phyloP scores from a whole-genome alignment of 1,140 invertebrate genomes.

The Pachypeltis micranthus region DNA sequence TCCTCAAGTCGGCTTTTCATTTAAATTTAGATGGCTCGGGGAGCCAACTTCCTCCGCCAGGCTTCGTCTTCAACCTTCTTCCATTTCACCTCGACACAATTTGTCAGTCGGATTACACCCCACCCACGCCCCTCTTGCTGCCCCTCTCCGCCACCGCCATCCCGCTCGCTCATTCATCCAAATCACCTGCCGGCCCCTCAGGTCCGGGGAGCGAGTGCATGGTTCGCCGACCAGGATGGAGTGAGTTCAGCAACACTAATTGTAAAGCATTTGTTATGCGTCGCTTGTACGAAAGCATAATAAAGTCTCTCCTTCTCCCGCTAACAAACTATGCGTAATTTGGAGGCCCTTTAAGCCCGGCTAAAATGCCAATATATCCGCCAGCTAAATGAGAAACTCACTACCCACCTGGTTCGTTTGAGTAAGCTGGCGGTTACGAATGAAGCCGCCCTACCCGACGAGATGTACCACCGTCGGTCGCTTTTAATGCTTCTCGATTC shows the following conservation, averaged over 20 bases:
- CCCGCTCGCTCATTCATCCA: too few relatives aligned
- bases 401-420: too few relatives aligned
- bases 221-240: not conserved
- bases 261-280: not conserved
- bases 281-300: not conserved
- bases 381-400: too few relatives aligned
- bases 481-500: too few relatives aligned
- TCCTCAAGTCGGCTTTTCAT: not conserved
- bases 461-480: too few relatives aligned
- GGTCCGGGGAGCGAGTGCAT: not conserved
- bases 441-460: too few relatives aligned
- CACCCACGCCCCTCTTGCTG: conserved; percentile 3
- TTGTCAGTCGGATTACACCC: not conserved
- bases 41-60: not conserved
- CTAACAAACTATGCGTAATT: not conserved
- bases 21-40: not conserved
- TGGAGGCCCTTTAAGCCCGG: not conserved
- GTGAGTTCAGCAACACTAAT: not conserved
- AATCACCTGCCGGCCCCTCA: not conserved
- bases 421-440: too few relatives aligned
- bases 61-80: not conserved
- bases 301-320: not conserved
- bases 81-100: not conserved
- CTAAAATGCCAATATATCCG: not conserved
- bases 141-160: too few relatives aligned